Evolutionary conservation across 2,888 invertebrate species (phyloP), one percentile per base, ranked within the genome.

Genomic region (Plebejus argus): DNA sequence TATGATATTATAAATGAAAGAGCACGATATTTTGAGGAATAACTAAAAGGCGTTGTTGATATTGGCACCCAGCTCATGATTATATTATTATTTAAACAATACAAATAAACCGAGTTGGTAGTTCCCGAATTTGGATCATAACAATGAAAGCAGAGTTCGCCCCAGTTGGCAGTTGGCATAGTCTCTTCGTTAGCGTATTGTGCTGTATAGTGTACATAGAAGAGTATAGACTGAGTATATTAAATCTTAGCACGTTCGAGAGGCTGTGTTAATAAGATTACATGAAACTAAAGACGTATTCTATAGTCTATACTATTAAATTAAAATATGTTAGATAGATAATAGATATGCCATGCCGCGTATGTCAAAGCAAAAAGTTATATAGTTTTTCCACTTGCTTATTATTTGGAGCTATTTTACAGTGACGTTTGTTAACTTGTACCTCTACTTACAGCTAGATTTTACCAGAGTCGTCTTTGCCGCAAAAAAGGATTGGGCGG

Each of bases 81-180:
- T 10, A 61, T 49, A 61, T 20, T 8, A 58, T 20, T 58, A 20
- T 20, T 20, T 12, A 23, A 23, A 20, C 4, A 10, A 12, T 23
- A 61, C 61, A 23, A 61, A 61, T 23, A 23, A 61, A 61, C 61
- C 0, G 1, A 71, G 39, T 71, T 35, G n/a, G 39, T 39, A 39
- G 35, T 39, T 71, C 39, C 71, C 35, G 20, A 61, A 61, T 61
- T 61, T 23, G 35, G n/a, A 71, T n/a, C 71, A 39, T 18, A 49
- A 72, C 45, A 72, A 72, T 72, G 35, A 3, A 49, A 49, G 39
- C 23, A 45, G 6, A 49, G 45, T 72, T 72, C 45, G 49, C 72
- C 45, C 72, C 45, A 45, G 72, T 45, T 72, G 71, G 39, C 71
- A 39, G 39, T 23, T n/a, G 39, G 61, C 61, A 23, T 61, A 20